phyloP scores from a whole-genome alignment of 92 coral and sea anemone genomes.

The Nematostella vectensis region DNA sequence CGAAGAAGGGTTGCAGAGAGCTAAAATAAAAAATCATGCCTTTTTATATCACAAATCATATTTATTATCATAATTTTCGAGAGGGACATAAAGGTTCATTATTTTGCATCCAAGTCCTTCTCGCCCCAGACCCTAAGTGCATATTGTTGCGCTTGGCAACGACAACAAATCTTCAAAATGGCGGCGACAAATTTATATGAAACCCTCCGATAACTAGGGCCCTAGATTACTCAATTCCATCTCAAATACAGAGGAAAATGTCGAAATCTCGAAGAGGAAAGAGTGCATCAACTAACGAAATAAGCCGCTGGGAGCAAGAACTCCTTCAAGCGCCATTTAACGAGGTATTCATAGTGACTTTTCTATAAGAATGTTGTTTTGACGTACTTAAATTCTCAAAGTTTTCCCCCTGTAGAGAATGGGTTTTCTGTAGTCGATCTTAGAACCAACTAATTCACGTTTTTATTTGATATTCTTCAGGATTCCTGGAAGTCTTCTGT shows the following conservation, averaged over 20 bases:
- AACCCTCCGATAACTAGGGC: background rate
- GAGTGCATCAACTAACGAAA: constrained; percentile 94
- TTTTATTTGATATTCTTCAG: constrained; percentile 14
- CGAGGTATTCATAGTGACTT: no score
- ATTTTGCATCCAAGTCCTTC: no score
- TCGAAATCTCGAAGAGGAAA: constrained; percentile 92
- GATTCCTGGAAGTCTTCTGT: constrained; percentile 88
- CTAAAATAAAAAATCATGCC: no score
- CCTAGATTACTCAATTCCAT: background rate
- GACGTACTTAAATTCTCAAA: background rate
- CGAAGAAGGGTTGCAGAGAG: no score
- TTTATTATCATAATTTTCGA: no score
- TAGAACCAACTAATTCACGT: no score
- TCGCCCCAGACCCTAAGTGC: constrained; percentile 1
- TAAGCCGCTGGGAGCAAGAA: constrained; percentile 85
- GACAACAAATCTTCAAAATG: constrained; percentile 90
- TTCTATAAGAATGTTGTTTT: no score
- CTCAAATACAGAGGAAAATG: constrained; percentile 26
- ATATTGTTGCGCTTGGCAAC: constrained; percentile 75
- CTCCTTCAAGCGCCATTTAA: constrained; percentile 76
- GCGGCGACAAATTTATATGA: constrained; percentile 50
- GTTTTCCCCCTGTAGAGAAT: no score
- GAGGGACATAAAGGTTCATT: no score
- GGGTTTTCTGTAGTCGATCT: no score
- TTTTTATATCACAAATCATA: no score